phyloP scores from a whole-genome alignment of 2,888 invertebrate genomes.

The Synergus laeviventris region DNA sequence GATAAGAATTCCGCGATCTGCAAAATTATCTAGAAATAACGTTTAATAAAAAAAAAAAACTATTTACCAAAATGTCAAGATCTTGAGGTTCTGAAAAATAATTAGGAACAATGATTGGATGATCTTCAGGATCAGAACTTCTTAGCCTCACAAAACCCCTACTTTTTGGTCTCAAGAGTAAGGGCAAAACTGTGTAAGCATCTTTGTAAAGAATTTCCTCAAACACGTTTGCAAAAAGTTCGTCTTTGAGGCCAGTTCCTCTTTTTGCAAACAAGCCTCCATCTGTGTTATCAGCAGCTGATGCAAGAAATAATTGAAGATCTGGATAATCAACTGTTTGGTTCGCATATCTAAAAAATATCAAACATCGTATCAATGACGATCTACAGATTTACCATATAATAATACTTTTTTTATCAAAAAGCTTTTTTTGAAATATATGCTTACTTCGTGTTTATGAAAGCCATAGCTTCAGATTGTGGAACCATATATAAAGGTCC shows the following conservation, averaged over 20 bases:
- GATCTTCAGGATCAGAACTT: conserved; percentile 83
- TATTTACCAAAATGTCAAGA: conserved; percentile 82
- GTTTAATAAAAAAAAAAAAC: background rate
- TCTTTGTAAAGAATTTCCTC: conserved; percentile 84
- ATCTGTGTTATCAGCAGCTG: conserved; percentile 87
- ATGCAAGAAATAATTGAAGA: conserved; percentile 85
- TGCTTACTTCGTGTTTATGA: conserved; percentile 82
- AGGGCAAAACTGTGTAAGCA: conserved; percentile 82
- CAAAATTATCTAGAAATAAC: background rate
- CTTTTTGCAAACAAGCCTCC: conserved; percentile 86
- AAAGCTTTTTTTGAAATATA: background rate
- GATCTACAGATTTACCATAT: background rate
- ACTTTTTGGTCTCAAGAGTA: conserved; percentile 86
- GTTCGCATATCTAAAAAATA: conserved; percentile 78
- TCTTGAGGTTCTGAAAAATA: conserved; percentile 87
- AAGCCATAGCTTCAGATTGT: conserved; percentile 87
- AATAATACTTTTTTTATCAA: too few relatives aligned
- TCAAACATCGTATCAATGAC: background rate
- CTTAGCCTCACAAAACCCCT: conserved; percentile 83
- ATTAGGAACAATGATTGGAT: conserved; percentile 92
- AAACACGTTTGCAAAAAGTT: conserved; percentile 82
- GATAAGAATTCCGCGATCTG: background rate
- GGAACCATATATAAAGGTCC: conserved; percentile 87
- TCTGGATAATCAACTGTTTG: conserved; percentile 85
- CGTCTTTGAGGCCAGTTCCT: conserved; percentile 82